Evolutionary conservation across 2,888 invertebrate genomes (phyloP).

Genomic region (Meandrusa payeni): DNA sequence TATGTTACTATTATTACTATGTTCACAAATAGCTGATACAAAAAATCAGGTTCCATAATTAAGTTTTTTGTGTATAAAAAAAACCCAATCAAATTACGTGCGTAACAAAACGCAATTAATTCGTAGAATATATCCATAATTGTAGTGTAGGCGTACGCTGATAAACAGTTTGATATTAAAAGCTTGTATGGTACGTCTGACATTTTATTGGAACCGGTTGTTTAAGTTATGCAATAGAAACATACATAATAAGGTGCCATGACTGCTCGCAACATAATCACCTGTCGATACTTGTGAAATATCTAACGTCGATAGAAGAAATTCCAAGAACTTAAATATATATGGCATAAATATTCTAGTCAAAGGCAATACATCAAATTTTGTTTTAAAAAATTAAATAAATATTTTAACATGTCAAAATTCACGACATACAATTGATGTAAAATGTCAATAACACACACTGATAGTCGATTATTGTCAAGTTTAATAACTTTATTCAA

Average conservation of each 20-base stretch:
- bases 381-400: too few species aligned
- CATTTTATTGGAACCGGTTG: slow-evolving; percentile 66
- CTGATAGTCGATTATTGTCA: too few species aligned
- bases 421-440: too few species aligned
- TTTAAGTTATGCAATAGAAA: slow-evolving; percentile 69
- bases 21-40: too few species aligned
- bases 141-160: slow-evolving; percentile 47
- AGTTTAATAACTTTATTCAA: too few species aligned
- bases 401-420: too few species aligned
- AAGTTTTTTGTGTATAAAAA: too few species aligned
- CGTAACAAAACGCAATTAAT: slow-evolving; percentile 49
- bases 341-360: too few species aligned
- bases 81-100: slow-evolving; percentile 44
- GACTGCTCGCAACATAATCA: slow-evolving; percentile 55
- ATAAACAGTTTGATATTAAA: slow-evolving; percentile 60
- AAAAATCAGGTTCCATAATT: too few species aligned
- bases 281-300: slow-evolving; percentile 54
- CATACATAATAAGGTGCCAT: slow-evolving; percentile 54
- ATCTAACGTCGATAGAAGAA: slow-evolving; percentile 25
- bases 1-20: too few species aligned
- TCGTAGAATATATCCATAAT: slow-evolving; percentile 51
- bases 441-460: too few species aligned
- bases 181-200: slow-evolving; percentile 53
- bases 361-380: too few species aligned
- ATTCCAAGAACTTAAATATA: background rate